phyloP scores from a whole-genome alignment of 2,113 vertebrate genomes.

The Megalops atlanticus region DNA sequence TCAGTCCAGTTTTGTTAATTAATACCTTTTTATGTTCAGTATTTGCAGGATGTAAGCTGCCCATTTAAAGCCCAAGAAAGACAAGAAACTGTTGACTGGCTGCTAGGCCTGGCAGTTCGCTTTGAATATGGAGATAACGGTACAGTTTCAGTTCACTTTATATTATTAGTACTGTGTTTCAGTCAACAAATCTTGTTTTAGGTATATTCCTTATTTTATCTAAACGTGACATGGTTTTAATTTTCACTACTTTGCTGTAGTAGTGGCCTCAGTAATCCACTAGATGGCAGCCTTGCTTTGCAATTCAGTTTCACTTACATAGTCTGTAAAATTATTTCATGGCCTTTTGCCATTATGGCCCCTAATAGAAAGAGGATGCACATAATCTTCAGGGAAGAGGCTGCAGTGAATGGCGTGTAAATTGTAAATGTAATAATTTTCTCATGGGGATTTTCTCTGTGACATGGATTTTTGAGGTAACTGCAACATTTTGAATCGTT shows the following conservation, averaged over 20 bases:
- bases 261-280: constrained; percentile 29
- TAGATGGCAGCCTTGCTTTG: constrained; percentile 47
- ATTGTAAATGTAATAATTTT: no score
- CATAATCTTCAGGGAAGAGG: no score
- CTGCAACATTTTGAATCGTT: no score
- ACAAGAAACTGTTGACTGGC: constrained; percentile 89
- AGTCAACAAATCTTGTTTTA: no score
- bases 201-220: not conserved
- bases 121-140: constrained; percentile 97
- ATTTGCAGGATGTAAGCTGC: constrained; percentile 88
- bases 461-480: no score
- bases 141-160: constrained; percentile 53
- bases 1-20: not conserved
- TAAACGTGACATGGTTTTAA: not conserved
- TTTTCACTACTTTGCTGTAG: not conserved
- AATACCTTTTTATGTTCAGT: constrained; percentile 66
- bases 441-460: no score
- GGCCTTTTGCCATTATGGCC: not conserved
- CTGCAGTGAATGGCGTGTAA: no score
- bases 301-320: constrained; percentile 2
- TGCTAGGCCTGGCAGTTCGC: constrained; percentile 92
- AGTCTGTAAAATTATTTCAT: not conserved
- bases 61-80: constrained; percentile 84
- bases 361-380: not conserved
- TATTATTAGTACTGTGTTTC: not conserved